A percentile compares a stretch with the other conserved stretches of the same genome.
Evolutionary conservation across 2,113 vertebrate species (phyloP).

Genomic region (Laterallus jamaicensis): DNA sequence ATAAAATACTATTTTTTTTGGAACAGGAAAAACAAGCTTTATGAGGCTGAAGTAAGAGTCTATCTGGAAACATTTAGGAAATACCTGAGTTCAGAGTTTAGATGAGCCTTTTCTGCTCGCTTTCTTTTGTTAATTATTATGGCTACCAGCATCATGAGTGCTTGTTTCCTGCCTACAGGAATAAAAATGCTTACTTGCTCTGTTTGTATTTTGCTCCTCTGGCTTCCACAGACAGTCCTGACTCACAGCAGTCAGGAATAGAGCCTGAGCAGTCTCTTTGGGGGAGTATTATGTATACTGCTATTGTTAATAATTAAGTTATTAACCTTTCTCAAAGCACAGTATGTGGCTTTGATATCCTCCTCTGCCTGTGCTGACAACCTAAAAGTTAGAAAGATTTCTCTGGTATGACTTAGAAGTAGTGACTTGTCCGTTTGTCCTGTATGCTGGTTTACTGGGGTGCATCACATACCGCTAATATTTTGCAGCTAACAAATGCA

Average conservation of each 20-base stretch:
- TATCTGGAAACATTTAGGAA: background rate
- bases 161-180: background rate
- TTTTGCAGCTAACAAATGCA: background rate
- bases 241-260: background rate
- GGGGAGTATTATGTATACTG: background rate
- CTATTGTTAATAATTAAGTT: background rate
- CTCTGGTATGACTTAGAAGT: background rate
- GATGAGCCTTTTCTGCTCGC: background rate
- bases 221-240: background rate
- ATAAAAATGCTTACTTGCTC: background rate
- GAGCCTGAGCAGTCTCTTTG: background rate
- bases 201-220: background rate
- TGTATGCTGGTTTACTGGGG: background rate
- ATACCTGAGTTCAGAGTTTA: background rate
- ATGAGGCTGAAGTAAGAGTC: background rate
- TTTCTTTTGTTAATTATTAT: background rate
- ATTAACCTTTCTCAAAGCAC: background rate
- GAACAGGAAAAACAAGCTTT: background rate
- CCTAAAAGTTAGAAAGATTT: background rate
- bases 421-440: background rate
- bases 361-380: background rate
- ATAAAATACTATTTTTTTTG: background rate
- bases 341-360: background rate
- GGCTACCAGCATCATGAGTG: background rate
- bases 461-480: background rate